A percentile compares a stretch with the other conserved stretches of the same genome.
Conservation (phyloP, 1,140 invertebrate genomes). For the Bombus affinis region DNA sequence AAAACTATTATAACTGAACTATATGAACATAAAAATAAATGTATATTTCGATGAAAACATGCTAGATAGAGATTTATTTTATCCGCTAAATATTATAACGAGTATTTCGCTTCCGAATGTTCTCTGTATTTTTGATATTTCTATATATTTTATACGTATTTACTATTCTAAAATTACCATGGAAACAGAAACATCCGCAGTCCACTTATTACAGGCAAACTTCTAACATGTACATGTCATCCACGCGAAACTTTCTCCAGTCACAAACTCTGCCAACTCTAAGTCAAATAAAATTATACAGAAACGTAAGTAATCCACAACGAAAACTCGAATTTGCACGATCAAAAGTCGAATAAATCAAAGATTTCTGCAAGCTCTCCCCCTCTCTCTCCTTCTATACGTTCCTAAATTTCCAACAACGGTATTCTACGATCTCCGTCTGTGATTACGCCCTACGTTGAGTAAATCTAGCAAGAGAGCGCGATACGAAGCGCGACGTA, state of each 20-base stretch:
- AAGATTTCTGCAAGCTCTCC: too few species aligned
- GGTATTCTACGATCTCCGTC: not conserved
- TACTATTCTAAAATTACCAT: not conserved
- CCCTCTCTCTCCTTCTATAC: too few species aligned
- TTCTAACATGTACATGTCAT: too few species aligned
- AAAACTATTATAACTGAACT: too few species aligned
- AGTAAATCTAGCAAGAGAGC: not conserved
- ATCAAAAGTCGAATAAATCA: too few species aligned
- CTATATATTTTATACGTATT: not conserved
- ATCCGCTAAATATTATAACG: too few species aligned
- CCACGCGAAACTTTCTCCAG: not conserved
- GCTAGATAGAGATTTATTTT: too few species aligned
- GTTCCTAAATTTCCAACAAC: not conserved
- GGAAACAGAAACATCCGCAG: not conserved
- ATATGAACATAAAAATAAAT: too few species aligned
- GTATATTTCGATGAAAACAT: too few species aligned
- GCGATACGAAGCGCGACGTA: conserved; percentile 4
- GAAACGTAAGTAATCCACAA: not conserved
- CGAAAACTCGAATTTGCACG: not conserved
- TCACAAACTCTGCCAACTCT: not conserved
- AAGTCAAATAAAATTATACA: not conserved
- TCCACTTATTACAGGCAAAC: too few species aligned
- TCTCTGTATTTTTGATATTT: too few species aligned
- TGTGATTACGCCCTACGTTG: not conserved
- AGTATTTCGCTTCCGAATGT: too few species aligned